Base-by-base conservation (phyloP, 2,888 invertebrate species). In the Pandemis corylana region DNA sequence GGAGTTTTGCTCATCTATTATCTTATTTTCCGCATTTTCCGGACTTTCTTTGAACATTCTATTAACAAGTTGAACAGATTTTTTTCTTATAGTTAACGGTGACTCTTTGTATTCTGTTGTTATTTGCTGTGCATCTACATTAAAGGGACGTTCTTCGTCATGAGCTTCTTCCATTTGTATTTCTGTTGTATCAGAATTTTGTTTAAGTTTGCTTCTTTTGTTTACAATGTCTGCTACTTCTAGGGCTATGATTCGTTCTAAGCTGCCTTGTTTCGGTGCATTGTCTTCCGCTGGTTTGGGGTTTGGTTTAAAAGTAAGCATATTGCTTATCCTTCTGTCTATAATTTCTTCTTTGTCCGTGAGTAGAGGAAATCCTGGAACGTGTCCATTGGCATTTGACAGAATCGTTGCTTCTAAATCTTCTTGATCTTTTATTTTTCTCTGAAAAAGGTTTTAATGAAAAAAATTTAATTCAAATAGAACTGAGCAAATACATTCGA, bases 1-100 rank as follows among this genome's bases (percentile, higher is more conserved):
- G 0, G 93, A 93, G 77, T 91, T 92, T 78, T 92, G 87, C 76
- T 93, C 92, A 74, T 94, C 92, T 86, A 93, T 91, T 77, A 81
- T 89, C 61, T 88, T 92, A 80, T 90, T 89, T 59, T 89, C 87
- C 10, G 69, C 84, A 46, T 87, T 83, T 46, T 90, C 89, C 20
- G 73, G 59, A 28, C 42, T 51, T 62, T 87, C 89, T 2, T 83
- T 82, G 56, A 93, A 89, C 77, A 94, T 86, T 77, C 85, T 91
- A 77, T 79, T 91, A 0, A 93, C 86, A 61, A 94, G 71, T 61
- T 91, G 90, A 44, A 90, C 78, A 3, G 93, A 91, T 78, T 92
- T 94, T 76, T 89, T 89, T 82, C 91, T 89, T 42, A 94, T 81
- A 2, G 77, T 89, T 3, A 82, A 82, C 71, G 91, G 86, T 66